Evolutionary conservation across 1,140 invertebrate genomes (phyloP).

Genomic region (Drosophila nasuta): DNA sequence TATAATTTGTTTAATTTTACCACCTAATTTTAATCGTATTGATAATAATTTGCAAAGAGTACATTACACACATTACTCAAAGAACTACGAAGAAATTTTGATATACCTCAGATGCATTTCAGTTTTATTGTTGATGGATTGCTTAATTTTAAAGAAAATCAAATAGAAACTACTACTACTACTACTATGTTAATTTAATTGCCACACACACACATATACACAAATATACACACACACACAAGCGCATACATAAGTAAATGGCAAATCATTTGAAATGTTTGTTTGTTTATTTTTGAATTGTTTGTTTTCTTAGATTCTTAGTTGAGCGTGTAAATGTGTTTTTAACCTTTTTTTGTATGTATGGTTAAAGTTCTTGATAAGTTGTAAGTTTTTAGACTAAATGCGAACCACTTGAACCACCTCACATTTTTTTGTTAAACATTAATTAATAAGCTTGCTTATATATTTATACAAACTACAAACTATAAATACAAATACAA

Average conservation of each 20-base stretch:
- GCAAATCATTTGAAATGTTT: constrained; percentile 40
- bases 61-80: constrained; percentile 63
- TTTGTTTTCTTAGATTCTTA: constrained; percentile 12
- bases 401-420: constrained; percentile 78
- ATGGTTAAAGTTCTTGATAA: constrained; percentile 57
- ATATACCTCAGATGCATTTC: constrained; percentile 85
- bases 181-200: constrained; percentile 35
- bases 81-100: constrained; percentile 84
- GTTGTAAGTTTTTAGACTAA: constrained; percentile 62
- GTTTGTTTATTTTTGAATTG: constrained; percentile 27
- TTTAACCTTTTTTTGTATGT: constrained; percentile 33
- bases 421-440: constrained; percentile 76
- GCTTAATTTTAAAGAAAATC: constrained; percentile 67
- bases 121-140: constrained; percentile 83
- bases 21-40: constrained; percentile 35
- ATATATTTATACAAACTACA: constrained; percentile 55
- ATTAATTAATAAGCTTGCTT: constrained; percentile 60
- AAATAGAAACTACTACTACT: constrained; percentile 23
- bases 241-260: constrained; percentile 21
- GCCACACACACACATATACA: constrained; percentile 1
- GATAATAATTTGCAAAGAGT: constrained; percentile 58
- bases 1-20: constrained; percentile 43
- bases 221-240: not conserved
- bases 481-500: constrained; percentile 14
- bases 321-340: constrained; percentile 30